Conservation (phyloP, 2,797 vertebrate species). For the Lerista edwardsae region DNA sequence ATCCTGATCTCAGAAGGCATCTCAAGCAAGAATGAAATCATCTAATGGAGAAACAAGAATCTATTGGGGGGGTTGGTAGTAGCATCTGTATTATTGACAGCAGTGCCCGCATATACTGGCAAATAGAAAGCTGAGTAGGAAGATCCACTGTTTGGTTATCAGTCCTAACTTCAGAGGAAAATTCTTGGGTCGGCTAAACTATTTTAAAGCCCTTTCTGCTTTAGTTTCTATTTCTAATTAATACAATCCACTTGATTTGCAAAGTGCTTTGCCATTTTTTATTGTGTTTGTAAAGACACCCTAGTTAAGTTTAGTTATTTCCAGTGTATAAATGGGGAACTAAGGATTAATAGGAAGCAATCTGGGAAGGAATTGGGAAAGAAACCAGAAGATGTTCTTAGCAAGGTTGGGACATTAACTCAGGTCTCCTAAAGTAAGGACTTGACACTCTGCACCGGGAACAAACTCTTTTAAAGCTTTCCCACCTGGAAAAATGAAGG, state of each 20-base stretch:
- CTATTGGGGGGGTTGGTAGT: no score
- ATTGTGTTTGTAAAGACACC: not conserved
- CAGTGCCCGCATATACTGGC: no score
- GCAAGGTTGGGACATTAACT: no score
- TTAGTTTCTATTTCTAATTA: not conserved
- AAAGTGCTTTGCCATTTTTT: not conserved
- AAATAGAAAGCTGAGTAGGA: no score
- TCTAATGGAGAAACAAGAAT: not conserved
- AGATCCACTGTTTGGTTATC: not conserved
- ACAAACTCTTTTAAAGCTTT: no score
- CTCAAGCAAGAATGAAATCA: rapidly evolving
- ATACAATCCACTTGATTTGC: not conserved
- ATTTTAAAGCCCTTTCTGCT: rapidly evolving
- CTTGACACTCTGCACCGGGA: no score
- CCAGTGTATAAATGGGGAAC: not conserved
- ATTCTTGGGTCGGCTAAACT: not conserved
- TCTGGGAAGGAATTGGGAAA: no score
- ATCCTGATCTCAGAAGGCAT: not conserved
- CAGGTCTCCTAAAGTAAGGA: no score
- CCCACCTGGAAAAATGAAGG: no score
- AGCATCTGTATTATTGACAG: not conserved
- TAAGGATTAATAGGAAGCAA: not conserved
- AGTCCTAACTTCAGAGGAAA: not conserved
- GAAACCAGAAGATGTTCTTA: not conserved
- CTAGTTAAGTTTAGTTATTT: not conserved